Conservation (phyloP, 30 jellyfish, hydroid and myxozoan genomes). For the Catostylus mosaicus region DNA sequence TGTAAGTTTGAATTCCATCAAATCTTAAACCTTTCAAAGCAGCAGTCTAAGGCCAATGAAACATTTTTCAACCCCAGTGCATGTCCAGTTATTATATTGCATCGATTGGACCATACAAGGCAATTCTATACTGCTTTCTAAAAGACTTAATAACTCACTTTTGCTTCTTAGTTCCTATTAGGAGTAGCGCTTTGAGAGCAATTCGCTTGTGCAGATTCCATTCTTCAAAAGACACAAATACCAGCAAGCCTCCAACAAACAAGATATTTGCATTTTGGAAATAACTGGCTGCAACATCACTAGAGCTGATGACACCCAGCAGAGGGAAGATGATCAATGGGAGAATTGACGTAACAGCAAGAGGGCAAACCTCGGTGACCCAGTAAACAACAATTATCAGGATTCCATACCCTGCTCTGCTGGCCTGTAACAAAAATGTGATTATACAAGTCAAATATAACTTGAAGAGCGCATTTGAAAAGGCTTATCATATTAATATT, state of each 20-base stretch:
- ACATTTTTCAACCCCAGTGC: too few species aligned
- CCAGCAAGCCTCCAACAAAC: slow-evolving; percentile 79
- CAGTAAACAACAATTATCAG: slow-evolving; percentile 77
- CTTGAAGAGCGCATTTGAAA: too few species aligned
- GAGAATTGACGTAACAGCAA: slow-evolving; percentile 71
- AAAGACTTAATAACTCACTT: slow-evolving; percentile 55
- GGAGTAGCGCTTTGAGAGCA: slow-evolving; percentile 67
- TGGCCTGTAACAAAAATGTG: slow-evolving; percentile 72
- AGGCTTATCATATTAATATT: too few species aligned
- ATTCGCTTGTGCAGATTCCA: slow-evolving; percentile 85
- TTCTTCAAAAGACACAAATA: slow-evolving; percentile 76
- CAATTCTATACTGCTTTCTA: not conserved
- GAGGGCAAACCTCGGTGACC: slow-evolving; percentile 77
- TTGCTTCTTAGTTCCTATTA: slow-evolving; percentile 76
- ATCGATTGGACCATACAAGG: too few species aligned
- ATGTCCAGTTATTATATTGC: too few species aligned
- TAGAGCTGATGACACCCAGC: slow-evolving; percentile 75
- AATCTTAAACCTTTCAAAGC: too few species aligned
- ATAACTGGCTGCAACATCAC: slow-evolving; percentile 47
- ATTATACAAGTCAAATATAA: too few species aligned
- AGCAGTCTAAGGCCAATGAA: too few species aligned
- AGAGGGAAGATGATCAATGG: slow-evolving; percentile 81
- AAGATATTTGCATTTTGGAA: slow-evolving; percentile 71
- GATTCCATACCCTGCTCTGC: slow-evolving; percentile 77
- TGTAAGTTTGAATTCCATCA: too few species aligned